A percentile compares a stretch with the other conserved stretches of the same genome.
These are phyloP conservation scores for Vespertilio murinus DNA, from an alignment of 2,797 vertebrate species.

Conservation along the genomic window DNA sequence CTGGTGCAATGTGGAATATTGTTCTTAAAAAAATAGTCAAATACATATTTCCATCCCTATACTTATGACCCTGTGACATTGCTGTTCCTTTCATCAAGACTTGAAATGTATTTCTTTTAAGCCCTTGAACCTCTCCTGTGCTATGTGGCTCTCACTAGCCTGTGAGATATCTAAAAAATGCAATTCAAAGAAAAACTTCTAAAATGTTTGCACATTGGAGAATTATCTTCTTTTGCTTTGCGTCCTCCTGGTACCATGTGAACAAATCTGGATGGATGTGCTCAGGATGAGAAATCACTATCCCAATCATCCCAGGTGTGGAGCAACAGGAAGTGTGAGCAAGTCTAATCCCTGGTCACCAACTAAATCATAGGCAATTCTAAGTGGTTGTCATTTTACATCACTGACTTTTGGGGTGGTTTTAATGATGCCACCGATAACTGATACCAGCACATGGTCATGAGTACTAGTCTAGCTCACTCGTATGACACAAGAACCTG, in stretches of 20 bases:
- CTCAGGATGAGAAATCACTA: neutral
- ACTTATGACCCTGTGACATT: neutral
- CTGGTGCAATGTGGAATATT: neutral
- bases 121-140: neutral
- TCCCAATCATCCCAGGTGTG: accelerated
- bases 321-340: neutral
- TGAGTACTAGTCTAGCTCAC: neutral
- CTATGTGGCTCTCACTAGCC: neutral
- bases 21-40: neutral
- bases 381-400: neutral
- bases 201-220: neutral
- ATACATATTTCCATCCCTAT: neutral
- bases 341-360: neutral
- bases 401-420: neutral
- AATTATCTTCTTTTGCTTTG: neutral
- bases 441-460: neutral
- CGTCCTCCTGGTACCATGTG: neutral
- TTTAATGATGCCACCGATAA: neutral
- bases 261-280: neutral
- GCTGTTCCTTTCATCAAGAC: neutral
- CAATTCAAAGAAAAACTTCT: neutral
- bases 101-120: neutral
- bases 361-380: neutral
- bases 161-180: neutral
- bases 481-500: neutral